phyloP scores from a whole-genome alignment of 2,797 vertebrate genomes.

The Ctenochaetus hawaiiensis region DNA sequence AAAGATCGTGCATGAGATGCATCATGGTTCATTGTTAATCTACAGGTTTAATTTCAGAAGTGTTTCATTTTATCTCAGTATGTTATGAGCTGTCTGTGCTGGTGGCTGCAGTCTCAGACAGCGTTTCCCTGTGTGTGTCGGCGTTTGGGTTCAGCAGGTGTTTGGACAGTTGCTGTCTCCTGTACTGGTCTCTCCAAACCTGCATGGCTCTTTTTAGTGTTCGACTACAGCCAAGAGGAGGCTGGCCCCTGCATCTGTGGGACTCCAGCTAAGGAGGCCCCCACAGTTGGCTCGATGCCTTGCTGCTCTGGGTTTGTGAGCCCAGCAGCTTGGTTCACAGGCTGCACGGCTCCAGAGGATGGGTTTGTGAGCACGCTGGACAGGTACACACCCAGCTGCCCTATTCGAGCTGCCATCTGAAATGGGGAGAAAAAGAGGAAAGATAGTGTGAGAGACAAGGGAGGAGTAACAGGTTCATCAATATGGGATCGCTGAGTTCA shows the following conservation, averaged over 20 bases:
- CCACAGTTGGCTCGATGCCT: not conserved
- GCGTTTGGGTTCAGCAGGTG: constrained; percentile 20
- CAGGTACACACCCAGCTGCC: constrained; percentile 64
- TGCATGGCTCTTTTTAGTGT: constrained; percentile 7
- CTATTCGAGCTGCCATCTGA: constrained; percentile 68
- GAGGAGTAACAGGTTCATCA: not conserved
- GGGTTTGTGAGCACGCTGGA: constrained; percentile 50
- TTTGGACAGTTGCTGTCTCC: constrained; percentile 28
- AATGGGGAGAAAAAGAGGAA: constrained; percentile 24
- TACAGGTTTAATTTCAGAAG: not conserved
- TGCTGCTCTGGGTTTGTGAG: constrained; percentile 36
- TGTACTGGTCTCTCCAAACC: constrained; percentile 31
- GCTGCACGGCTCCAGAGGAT: constrained; percentile 37
- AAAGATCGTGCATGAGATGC: not conserved
- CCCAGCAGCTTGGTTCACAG: constrained; percentile 43
- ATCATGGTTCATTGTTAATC: constrained; percentile 10
- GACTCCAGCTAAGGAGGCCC: constrained; percentile 16
- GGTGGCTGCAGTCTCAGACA: constrained; percentile 19
- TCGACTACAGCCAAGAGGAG: constrained; percentile 23
- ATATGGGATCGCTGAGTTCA: constrained; percentile 65
- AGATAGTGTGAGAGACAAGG: constrained; percentile 14
- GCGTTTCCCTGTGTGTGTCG: constrained; percentile 7
- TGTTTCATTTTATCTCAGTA: constrained; percentile 6
- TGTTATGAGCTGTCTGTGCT: not conserved
- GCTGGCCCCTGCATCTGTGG: constrained; percentile 16